Percentiles rank a stretch among this genome's conserved stretches.
phyloP scores from a whole-genome alignment of 2,797 vertebrate species.

The Enteromius anoplus region DNA sequence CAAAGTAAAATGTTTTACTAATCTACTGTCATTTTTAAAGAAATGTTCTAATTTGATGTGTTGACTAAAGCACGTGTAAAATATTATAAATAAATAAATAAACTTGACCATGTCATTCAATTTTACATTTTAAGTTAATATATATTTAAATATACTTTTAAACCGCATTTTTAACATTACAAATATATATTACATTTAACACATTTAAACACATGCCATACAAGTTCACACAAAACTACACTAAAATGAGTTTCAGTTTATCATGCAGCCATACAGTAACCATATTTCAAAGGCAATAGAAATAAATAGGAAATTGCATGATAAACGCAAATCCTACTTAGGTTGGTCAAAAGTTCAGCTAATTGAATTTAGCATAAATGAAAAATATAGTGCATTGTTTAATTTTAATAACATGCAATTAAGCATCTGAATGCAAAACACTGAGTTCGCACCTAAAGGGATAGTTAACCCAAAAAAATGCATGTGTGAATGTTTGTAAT shows the following conservation, averaged over 20 bases:
- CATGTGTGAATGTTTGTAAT: constrained; percentile 74
- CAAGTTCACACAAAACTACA: background rate
- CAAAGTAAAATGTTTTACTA: background rate
- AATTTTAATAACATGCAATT: background rate
- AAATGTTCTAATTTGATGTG: background rate
- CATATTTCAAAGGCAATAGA: background rate
- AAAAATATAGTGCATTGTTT: background rate
- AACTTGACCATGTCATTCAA: too few relatives aligned
- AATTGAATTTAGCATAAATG: background rate
- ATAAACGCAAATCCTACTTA: background rate
- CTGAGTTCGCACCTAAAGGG: constrained; percentile 61
- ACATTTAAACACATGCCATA: background rate
- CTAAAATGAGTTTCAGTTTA: background rate
- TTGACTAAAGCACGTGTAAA: background rate
- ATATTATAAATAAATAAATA: background rate
- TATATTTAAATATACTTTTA: background rate
- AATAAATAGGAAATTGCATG: background rate
- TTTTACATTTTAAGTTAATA: too few relatives aligned
- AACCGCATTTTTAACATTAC: background rate
- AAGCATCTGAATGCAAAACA: constrained; percentile 50
- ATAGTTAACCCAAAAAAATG: constrained; percentile 38
- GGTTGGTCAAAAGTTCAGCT: background rate
- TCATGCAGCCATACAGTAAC: background rate
- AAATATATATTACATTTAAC: background rate
- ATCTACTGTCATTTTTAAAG: background rate